Evolutionary conservation across 2,888 invertebrate genomes (phyloP).

Genomic region (Acrobeloides nanus): DNA sequence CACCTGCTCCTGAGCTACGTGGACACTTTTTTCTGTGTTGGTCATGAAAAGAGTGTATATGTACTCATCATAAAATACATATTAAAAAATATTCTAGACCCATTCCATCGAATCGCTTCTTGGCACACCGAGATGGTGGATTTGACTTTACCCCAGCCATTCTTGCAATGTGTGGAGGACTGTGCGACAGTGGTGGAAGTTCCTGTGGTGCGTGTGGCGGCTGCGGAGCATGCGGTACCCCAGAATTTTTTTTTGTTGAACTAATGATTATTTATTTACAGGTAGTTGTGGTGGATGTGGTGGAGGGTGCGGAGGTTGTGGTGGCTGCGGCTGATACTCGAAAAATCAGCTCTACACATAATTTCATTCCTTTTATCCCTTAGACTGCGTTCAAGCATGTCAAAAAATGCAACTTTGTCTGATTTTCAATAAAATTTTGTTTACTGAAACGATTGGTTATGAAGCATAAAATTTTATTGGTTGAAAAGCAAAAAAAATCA

Average conservation of each 20-base stretch:
- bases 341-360: too few species aligned
- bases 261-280: constrained; percentile 1
- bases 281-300: constrained; percentile 16
- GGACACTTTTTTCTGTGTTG: constrained; percentile 1
- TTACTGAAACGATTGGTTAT: too few species aligned
- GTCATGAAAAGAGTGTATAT: neutral
- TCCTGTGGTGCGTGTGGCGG: constrained; percentile 48
- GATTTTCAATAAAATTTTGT: too few species aligned
- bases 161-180: constrained; percentile 31
- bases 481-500: too few species aligned
- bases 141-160: constrained; percentile 31
- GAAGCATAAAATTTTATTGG: too few species aligned
- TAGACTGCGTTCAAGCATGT: too few species aligned
- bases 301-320: constrained; percentile 30
- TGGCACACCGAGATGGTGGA: constrained; percentile 23
- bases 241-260: neutral
- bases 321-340: constrained; percentile 25
- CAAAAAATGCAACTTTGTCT: too few species aligned
- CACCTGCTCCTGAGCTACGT: too few species aligned
- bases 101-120: constrained; percentile 26
- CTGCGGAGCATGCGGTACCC: constrained; percentile 17
- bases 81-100: constrained; percentile 10
- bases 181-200: constrained; percentile 28
- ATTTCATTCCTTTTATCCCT: too few species aligned
- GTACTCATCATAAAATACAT: too few species aligned